Percentiles rank a stretch among this genome's conserved stretches.
These are phyloP conservation scores for Hydrolagus colliei DNA, from an alignment of 2,797 vertebrate genomes.

Conservation along the genomic window DNA sequence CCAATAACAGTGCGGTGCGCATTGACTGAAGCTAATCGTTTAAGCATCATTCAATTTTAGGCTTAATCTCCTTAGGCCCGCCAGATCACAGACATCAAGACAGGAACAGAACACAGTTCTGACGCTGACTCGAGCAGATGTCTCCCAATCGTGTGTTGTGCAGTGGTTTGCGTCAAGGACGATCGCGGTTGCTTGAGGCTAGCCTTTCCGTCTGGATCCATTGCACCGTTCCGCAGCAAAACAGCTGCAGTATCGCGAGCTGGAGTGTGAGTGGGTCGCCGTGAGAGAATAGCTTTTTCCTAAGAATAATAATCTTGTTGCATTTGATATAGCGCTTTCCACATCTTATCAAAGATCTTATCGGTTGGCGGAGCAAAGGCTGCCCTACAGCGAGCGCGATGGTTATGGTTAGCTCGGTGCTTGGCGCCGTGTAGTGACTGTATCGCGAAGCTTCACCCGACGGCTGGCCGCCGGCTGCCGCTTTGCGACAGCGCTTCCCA, in stretches of 20 bases:
- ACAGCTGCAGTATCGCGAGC: neutral
- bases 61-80: neutral
- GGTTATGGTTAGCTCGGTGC: too few species aligned
- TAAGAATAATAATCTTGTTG: neutral
- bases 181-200: neutral
- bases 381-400: too few species aligned
- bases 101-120: neutral
- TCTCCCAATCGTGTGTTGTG: neutral
- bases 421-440: too few species aligned
- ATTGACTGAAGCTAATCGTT: neutral
- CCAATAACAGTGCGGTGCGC: neutral
- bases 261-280: neutral
- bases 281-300: neutral
- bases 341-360: too few species aligned
- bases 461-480: too few species aligned
- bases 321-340: too few species aligned
- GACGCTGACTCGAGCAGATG: conserved; percentile 7
- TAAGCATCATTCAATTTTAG: neutral
- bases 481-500: too few species aligned
- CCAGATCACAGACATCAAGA: neutral
- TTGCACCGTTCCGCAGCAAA: neutral
- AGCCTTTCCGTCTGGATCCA: neutral
- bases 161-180: neutral
- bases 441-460: too few species aligned
- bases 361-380: too few species aligned